Evolutionary conservation across 2,113 vertebrate genomes (phyloP), one percentile per base, ranked within the genome.

Genomic region (Balaeniceps rex): DNA sequence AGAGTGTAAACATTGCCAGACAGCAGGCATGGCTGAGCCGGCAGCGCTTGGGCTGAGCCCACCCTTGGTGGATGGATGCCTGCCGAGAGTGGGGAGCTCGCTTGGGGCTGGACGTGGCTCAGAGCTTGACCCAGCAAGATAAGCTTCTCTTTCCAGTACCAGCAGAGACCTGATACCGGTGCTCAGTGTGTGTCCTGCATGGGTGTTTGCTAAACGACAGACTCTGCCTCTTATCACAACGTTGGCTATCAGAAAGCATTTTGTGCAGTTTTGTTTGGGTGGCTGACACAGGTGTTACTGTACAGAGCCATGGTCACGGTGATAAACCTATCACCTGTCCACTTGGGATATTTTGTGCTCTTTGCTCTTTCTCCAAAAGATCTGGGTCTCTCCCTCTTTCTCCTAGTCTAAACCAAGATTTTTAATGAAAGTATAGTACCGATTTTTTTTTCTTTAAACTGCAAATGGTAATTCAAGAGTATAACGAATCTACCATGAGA

Each of bases 121-220:
- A 42, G 8, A 31, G 49, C 12, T 29, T 66, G 79, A 22, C 46
- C 19, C 34, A 47, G 42, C 17, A 49, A 47, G 42, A 51, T 14
- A 42, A 75, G 12, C 5, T 38, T 7, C 38, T 76, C 23, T 76
- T 75, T 51, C n/a, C 11, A n/a, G 21, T 22, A 34, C 21, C 0
- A 1, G 4, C 2, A 4, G 33, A 52, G 26, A n/a, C 14, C 17
- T 1, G 0, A 36, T 40, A 58, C 8, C 0, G 1, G 52, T 3
- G 6, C 23, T 63, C 9, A 52, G n/a, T 2, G 2, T n/a, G 22
- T 19, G 4, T 19, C 38, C 46, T 5, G 0, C 24, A 3, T 44
- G 16, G 14, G 6, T 51, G 33, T 76, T 80, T 49, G 19, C 55
- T 61, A 12, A 40, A 75, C 0, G 3, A 44, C 21, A 75, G 18